Conservation (phyloP, 2,888 invertebrate species). For the Nymphalis polychloros region DNA sequence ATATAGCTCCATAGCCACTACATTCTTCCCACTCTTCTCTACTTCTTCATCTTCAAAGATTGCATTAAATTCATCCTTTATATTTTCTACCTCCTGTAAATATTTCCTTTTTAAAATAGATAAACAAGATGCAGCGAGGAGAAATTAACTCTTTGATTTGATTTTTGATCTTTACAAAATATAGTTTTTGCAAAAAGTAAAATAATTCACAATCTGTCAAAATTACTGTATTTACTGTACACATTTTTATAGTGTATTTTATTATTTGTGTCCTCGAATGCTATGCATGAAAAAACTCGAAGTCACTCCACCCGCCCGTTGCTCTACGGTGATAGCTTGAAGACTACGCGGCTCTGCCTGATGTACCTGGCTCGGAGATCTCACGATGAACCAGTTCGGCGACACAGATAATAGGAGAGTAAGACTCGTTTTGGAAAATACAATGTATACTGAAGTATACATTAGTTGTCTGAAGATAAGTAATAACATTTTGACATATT, state of each 20-base stretch:
- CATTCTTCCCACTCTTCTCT: slow-evolving; percentile 55
- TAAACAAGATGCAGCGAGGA: neutral
- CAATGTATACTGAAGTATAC: no score
- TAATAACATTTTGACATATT: neutral
- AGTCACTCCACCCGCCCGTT: neutral
- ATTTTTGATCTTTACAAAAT: neutral
- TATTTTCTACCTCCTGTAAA: slow-evolving; percentile 68
- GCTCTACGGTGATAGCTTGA: neutral
- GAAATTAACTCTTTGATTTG: neutral
- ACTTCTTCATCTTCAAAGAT: slow-evolving; percentile 65
- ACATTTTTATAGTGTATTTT: neutral
- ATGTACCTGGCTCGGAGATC: neutral
- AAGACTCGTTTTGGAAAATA: no score
- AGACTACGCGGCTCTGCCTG: neutral
- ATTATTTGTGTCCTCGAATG: slow-evolving; percentile 3
- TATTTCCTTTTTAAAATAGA: neutral
- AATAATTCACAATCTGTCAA: neutral
- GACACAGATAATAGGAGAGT: neutral
- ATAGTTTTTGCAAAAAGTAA: neutral
- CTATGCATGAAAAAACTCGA: neutral
- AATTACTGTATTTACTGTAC: neutral
- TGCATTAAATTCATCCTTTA: slow-evolving; percentile 63
- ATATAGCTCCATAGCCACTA: slow-evolving; percentile 60
- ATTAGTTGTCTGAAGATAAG: neutral
- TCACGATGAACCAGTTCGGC: neutral